Base-by-base conservation (phyloP, 92 coral and sea anemone species). In the Metridium senile region DNA sequence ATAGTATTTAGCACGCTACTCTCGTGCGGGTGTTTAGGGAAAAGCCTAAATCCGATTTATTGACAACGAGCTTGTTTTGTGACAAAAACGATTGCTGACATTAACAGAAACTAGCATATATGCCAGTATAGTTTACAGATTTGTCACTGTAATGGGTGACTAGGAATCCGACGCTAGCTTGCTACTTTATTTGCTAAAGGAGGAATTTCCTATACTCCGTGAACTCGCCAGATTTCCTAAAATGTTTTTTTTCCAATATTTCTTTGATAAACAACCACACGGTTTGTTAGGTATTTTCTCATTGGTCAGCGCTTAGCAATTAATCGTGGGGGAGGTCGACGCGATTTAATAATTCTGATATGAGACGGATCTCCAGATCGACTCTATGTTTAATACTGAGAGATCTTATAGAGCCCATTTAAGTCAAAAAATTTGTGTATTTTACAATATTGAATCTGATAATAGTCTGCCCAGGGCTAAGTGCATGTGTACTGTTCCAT, bases 41-140 rank as follows among this genome's bases (percentile, higher is more conserved):
- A 46, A 63, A 66, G 89, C 91, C 84, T 89, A 84, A 66, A 80
- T 62, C 75, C 74, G 81, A 82, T 87, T 81, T 88, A 84, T 74
- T 91, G 87, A 93, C 80, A 75, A 26, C 66, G 81, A 79, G 75
- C 85, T 85, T 89, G 87, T 91, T 91, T 83, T 59, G 23, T 91
- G 97, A 91, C 97, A 91, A 72, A 71, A 76, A 75, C 71, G 80
- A 81, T 86, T 79, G 81, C 86, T 83, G 87, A 91, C 85, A 91
- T 91, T 91, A 89, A 89, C 93, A 91, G 90, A 89, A 74, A 81
- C 90, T 80, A 90, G 85, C 97, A 89, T 90, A 91, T 91, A 88
- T 91, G 97, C 93, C 97, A 91, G 81, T 74, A 85, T 89, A 93
- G 93, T 91, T 91, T 89, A 91, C 97, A 72, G 84, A 91, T 87